Base-by-base conservation (phyloP, 2,888 invertebrate genomes). In the Phaonia tiefii region DNA sequence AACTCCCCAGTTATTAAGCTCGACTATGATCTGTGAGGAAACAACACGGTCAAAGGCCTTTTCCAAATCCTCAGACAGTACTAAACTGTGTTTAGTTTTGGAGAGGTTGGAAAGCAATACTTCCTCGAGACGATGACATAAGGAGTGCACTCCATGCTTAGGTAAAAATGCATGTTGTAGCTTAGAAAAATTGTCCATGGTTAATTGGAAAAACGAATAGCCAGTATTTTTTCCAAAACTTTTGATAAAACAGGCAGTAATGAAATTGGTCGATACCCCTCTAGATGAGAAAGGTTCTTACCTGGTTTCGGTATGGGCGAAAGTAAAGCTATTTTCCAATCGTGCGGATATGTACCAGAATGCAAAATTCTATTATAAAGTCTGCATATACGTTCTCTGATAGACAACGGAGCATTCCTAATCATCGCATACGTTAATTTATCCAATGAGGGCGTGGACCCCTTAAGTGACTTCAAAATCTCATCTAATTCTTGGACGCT, bases 351-450 rank as follows among this genome's bases (percentile, higher is more conserved):
- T 1, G 5, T 54, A 26, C 26, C 7, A 4, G 25, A 10, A 51
- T 1, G 1, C 3, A 22, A 4, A 11, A 22, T 51, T 20, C 1
- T 51, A 10, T 20, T 49, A 15, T 49, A 49, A 15, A 49, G 17
- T 17, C 20, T 17, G 17, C 42, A 42, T 11, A 42, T 4, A 2
- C 42, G 42, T 42, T 11, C 11, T 11, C 10, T 42, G 4, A 42
- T 2, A 10, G n/a, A 42, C 4, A 46, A 15, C 4, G 58, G 26
- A 3, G 60, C 20, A 10, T 72, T 60, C 46, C 44, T 42, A 17
- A 60, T n/a, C 60, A 72, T 72, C 2, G 46, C 1, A n/a, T 60
- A 72, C 5, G 73, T 65, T 7, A 73, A 49, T 63, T 65, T 73
- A 11, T 73, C 65, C 20, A 20, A 39, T 3, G 49, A 46, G 1